Base-by-base conservation (phyloP, 1,140 invertebrate species). In the Uloborus diversus region DNA sequence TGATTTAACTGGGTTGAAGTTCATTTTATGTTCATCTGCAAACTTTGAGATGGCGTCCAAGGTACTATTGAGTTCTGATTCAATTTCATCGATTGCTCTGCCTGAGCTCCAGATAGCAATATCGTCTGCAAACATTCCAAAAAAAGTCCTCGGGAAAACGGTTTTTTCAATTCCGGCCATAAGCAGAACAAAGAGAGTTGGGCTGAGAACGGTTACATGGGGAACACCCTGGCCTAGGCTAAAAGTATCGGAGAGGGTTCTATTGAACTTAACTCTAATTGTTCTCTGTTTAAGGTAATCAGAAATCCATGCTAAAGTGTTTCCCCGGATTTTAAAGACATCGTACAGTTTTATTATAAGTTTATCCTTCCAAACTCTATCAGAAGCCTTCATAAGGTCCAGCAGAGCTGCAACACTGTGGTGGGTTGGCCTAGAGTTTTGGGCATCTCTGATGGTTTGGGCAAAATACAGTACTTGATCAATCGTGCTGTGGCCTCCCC, bases 101-200 rank as follows among this genome's bases (percentile, higher is more conserved):
- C 61, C 33, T 1, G 61, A 64, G 61, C 33, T 2, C 61, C 61
- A 64, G 27, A 66, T 35, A 66, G 23, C 37, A 49, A 49, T 66
- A 25, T 49, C 25, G 20, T 66, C 27, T 28, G 42, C 37, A 28
- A 66, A 66, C 64, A 51, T 25, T 27, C 37, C 64, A n/a, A 51
- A 28, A 17, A 13, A 1, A 1, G 14, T 32, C 4, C 23, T 13
- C 27, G 37, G 2, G 7, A 42, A 17, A 7, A 30, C 1, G 0
- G 23, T 17, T 28, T 49, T 66, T 25, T 66, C 64, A 13, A 49
- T 49, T 14, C 7, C 64, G 0, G 42, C 25, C 9, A 66, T 25
- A 20, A 37, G 42, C 4, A 64, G 4, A n/a, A 20, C 13, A 20
- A 51, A 51, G 4, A 51, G 49, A n/a, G 49, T 64, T 64, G 61